Percentiles rank a stretch among this genome's conserved stretches.
Evolutionary conservation across 2,797 vertebrate species (phyloP).

Genomic region (Sebastes flavidus): DNA sequence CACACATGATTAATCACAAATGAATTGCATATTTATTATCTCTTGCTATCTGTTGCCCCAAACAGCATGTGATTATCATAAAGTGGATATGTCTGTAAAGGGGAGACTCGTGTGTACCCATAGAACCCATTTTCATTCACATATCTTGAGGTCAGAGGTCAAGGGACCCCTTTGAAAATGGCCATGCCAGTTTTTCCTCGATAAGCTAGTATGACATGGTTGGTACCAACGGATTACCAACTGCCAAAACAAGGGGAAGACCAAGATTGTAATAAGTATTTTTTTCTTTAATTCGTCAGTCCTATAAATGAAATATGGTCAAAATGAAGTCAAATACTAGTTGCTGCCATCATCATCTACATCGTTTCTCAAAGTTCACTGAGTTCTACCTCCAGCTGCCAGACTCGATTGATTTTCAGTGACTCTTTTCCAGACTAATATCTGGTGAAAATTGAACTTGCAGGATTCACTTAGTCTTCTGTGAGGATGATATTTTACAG

Average conservation of each 20-base stretch:
- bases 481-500: constrained; percentile 15
- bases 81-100: no score
- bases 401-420: constrained; percentile 26
- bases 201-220: no score
- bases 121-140: no score
- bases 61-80: no score
- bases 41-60: no score
- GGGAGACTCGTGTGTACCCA: no score
- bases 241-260: neutral
- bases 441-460: constrained; percentile 11
- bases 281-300: neutral
- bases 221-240: no score
- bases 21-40: no score
- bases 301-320: neutral
- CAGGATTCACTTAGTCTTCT: constrained; percentile 3
- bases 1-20: no score
- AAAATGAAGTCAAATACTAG: neutral
- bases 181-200: no score
- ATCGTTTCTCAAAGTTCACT: neutral
- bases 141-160: no score
- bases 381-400: constrained; percentile 25
- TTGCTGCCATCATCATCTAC: neutral
- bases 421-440: constrained; percentile 12
- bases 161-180: no score
- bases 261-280: neutral